Conservation (phyloP, 2,113 vertebrate species). For the Osmerus eperlanus region DNA sequence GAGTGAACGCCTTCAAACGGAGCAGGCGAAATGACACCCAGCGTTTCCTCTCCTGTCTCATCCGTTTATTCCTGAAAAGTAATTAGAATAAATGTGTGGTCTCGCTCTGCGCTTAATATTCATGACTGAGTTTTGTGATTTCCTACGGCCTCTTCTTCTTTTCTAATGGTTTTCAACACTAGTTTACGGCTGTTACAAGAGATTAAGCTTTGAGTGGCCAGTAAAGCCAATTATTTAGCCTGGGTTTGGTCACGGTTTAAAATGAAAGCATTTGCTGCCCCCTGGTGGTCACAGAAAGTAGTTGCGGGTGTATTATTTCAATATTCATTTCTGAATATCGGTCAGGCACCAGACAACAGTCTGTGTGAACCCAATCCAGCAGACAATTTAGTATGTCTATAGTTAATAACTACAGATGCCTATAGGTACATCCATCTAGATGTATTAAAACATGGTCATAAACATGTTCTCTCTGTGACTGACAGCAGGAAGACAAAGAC, state of each 20-base stretch:
- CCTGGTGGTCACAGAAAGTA: slow-evolving; percentile 47
- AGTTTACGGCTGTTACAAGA: slow-evolving; percentile 70
- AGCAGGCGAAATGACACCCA: slow-evolving; percentile 36
- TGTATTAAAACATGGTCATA: no score
- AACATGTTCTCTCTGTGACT: no score
- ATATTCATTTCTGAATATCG: no score
- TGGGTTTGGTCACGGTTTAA: slow-evolving; percentile 30
- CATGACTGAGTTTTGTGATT: slow-evolving; percentile 57
- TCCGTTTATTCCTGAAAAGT: slow-evolving; percentile 61
- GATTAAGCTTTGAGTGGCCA: slow-evolving; percentile 66
- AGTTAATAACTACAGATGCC: background rate
- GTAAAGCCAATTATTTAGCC: slow-evolving; percentile 63
- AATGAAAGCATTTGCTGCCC: slow-evolving; percentile 68
- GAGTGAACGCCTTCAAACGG: slow-evolving; percentile 33
- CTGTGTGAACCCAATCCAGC: background rate
- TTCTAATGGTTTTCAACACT: slow-evolving; percentile 71
- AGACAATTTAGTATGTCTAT: background rate
- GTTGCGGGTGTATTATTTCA: slow-evolving; percentile 29
- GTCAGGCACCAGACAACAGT: no score
- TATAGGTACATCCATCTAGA: background rate
- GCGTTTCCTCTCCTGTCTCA: slow-evolving; percentile 43
- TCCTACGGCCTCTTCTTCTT: slow-evolving; percentile 54
- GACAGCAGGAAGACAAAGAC: no score
- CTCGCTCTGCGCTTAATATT: slow-evolving; percentile 58
- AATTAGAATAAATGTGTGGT: slow-evolving; percentile 67